Evolutionary conservation across 2,888 invertebrate genomes (phyloP).

Genomic region (Eudasyphora cyanicolor): DNA sequence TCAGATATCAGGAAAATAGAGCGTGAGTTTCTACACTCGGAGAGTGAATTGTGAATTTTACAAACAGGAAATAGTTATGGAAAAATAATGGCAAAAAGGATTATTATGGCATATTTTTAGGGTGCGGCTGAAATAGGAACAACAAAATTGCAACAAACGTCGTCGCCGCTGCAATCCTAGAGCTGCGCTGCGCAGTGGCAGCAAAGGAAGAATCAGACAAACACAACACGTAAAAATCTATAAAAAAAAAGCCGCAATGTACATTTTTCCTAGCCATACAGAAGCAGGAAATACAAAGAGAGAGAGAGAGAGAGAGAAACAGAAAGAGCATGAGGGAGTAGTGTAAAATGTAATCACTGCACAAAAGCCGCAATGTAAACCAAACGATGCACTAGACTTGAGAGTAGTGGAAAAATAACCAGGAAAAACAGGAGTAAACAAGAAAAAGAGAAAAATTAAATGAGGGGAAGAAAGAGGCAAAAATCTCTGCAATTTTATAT

Average conservation of each 20-base stretch:
- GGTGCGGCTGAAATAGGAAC: constrained; percentile 56
- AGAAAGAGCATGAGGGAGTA: too few relatives aligned
- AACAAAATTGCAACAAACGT: constrained; percentile 33
- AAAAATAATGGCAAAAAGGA: constrained; percentile 43
- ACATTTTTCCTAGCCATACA: constrained; percentile 4
- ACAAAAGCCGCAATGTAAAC: constrained; percentile 15
- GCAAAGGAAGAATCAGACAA: constrained; percentile 3
- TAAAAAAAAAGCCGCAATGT: constrained; percentile 28
- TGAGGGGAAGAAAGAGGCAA: too few relatives aligned
- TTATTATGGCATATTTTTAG: constrained; percentile 47
- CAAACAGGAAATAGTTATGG: constrained; percentile 38
- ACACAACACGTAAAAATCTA: not conserved
- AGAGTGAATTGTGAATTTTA: constrained; percentile 12
- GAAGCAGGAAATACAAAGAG: constrained; percentile 11
- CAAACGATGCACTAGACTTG: not conserved
- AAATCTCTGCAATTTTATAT: too few relatives aligned
- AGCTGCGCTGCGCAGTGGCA: not conserved
- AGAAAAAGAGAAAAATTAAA: too few relatives aligned
- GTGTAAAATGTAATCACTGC: too few relatives aligned
- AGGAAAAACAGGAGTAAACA: constrained; percentile 1
- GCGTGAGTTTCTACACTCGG: not conserved
- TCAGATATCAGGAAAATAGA: constrained; percentile 9
- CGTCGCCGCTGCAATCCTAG: too few relatives aligned
- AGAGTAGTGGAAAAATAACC: not conserved
- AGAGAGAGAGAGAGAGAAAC: constrained; percentile 31